Percentiles rank a stretch among this genome's conserved stretches.
These are phyloP conservation scores for Ciconia stormi DNA, from an alignment of 2,113 vertebrate genomes.

Conservation along the genomic window DNA sequence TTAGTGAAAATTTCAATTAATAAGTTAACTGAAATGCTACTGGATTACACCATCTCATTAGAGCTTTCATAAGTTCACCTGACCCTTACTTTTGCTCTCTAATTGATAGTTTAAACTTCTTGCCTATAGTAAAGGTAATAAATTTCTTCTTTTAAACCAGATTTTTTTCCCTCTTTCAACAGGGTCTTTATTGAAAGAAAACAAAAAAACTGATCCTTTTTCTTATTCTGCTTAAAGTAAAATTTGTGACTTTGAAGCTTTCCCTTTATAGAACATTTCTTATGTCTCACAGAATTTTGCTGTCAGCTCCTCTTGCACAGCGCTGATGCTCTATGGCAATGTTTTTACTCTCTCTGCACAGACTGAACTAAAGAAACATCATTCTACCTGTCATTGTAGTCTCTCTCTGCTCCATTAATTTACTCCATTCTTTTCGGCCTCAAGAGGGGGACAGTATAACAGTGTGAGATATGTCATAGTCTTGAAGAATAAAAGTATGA, in stretches of 20 bases:
- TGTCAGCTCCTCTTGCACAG: neutral
- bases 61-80: neutral
- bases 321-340: neutral
- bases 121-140: neutral
- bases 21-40: neutral
- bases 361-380: neutral
- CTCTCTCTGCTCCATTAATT: neutral
- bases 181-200: neutral
- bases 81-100: neutral
- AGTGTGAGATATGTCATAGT: neutral
- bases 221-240: neutral
- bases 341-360: neutral
- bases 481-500: neutral
- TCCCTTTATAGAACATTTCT: neutral
- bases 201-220: accelerated
- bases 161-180: neutral
- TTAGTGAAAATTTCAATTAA: neutral
- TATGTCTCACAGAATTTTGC: neutral
- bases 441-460: neutral
- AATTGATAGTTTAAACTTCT: neutral
- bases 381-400: neutral
- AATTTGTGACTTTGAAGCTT: neutral
- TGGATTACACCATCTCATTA: neutral
- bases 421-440: neutral
- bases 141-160: neutral